Evolutionary conservation across 2,888 invertebrate genomes (phyloP).

Genomic region (Gibbula magus): DNA sequence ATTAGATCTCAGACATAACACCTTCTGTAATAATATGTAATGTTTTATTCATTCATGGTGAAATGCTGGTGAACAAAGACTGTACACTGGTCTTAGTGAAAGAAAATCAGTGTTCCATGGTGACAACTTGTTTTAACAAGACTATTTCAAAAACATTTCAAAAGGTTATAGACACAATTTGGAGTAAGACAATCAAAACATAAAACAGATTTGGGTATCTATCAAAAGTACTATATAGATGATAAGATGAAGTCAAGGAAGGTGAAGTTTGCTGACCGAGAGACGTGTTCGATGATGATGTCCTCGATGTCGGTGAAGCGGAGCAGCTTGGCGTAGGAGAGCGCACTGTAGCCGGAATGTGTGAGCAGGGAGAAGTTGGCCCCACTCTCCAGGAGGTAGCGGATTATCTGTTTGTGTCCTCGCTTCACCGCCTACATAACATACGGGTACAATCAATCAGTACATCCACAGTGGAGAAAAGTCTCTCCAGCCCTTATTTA

Average conservation of each 20-base stretch:
- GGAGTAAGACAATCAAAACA: no score
- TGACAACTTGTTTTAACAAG: no score
- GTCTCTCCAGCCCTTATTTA: background rate
- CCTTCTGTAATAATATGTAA: no score
- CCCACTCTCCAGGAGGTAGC: constrained; percentile 68
- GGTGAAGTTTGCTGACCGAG: constrained; percentile 52
- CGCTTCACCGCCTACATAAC: constrained; percentile 67
- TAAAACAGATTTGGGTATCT: no score
- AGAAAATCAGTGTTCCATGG: no score
- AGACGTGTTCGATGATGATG: constrained; percentile 66
- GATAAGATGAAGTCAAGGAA: no score
- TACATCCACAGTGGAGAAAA: no score
- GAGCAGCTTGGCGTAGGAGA: constrained; percentile 62
- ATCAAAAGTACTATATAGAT: no score
- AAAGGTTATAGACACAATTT: no score
- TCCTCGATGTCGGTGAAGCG: constrained; percentile 58
- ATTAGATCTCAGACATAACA: background rate
- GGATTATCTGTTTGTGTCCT: constrained; percentile 67
- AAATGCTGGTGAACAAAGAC: background rate
- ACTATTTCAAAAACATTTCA: no score
- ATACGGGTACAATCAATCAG: background rate
- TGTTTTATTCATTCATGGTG: background rate
- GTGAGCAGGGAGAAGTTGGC: constrained; percentile 68
- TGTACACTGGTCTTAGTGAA: no score
- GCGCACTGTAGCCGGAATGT: constrained; percentile 62